These are phyloP conservation scores for Tolmerus cingulatus DNA, from an alignment of 2,888 invertebrate genomes.

Conservation along the genomic window DNA sequence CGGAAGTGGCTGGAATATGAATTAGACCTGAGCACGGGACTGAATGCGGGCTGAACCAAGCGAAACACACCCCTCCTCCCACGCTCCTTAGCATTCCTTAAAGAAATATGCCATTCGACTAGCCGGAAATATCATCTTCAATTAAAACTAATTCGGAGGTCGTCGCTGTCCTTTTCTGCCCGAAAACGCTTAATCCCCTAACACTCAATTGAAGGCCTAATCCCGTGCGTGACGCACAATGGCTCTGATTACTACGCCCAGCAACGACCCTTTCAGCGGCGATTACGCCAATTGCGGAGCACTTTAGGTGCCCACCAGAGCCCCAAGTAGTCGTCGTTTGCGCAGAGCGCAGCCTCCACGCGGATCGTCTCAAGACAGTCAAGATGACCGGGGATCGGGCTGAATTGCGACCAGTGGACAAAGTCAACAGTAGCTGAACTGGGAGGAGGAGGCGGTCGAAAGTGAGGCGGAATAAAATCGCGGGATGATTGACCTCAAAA, in stretches of 20 bases:
- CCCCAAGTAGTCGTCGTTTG: background rate
- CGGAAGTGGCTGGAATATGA: background rate
- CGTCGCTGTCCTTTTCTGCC: background rate
- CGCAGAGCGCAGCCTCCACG: background rate
- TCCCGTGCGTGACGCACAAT: background rate
- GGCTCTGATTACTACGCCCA: background rate
- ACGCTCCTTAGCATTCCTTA: background rate
- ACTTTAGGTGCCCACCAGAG: background rate
- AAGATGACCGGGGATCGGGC: background rate
- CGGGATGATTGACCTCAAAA: background rate
- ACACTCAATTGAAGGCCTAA: background rate
- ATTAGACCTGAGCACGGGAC: background rate
- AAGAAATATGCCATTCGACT: background rate
- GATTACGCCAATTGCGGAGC: background rate
- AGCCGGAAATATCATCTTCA: slow-evolving; percentile 19
- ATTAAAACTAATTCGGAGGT: background rate
- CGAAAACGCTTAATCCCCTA: background rate
- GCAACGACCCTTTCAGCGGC: background rate
- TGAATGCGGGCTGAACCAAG: background rate
- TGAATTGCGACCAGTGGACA: background rate
- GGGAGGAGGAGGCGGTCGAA: background rate
- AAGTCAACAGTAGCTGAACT: background rate
- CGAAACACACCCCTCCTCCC: background rate
- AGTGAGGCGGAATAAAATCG: background rate
- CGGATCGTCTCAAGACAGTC: background rate